Evolutionary conservation across 2,797 vertebrate genomes (phyloP), one percentile per base, ranked within the genome.

Genomic region (Apodemus agrarius): DNA sequence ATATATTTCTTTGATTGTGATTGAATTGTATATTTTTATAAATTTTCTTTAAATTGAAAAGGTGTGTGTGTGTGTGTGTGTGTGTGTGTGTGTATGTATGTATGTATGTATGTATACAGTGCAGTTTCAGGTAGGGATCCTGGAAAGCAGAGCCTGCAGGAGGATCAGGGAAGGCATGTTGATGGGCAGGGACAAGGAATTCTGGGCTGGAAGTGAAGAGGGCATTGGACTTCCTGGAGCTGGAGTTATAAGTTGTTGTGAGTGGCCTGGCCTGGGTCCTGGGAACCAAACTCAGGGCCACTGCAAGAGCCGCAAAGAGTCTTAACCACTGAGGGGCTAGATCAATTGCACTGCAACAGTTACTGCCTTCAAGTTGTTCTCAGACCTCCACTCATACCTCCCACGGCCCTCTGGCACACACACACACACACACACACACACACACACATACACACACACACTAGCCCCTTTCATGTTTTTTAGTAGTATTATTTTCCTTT

Each of bases 21-120:
- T 19, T 94, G 9, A 90, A 29, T 67, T 95, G 63, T 84, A 57
- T 92, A 46, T 93, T 92, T 95, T 87, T 57, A 80, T 67, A 81
- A 34, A 69, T 69, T 69, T 86, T 69, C 13, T 86, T 52, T 17
- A 86, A 52, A 17, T 69, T 52, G 84, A 86, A 69, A 69, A 69
- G 12, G 17, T 61, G 57, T 61, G 37, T 83, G 16, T 84, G 81
- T 34, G 16, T 83, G 52, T 37, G 21, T 82, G 34, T 59, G n/a
- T 83, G 14, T 83, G 59, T 63, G 80, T 61, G 40, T 65, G 9
- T 43, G 26, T 43, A 13, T 43, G 22, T 76, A 22, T 75, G 69
- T 74, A 12, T 67, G 31, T 34, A 14, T 69, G 65, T 69, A 6
- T 29, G 12, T 82, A 17, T 40, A n/a, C n/a, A n/a, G 9, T 54